These are phyloP conservation scores for Rhabdornis inornatus DNA, from an alignment of 2,113 vertebrate genomes.

Conservation along the genomic window DNA sequence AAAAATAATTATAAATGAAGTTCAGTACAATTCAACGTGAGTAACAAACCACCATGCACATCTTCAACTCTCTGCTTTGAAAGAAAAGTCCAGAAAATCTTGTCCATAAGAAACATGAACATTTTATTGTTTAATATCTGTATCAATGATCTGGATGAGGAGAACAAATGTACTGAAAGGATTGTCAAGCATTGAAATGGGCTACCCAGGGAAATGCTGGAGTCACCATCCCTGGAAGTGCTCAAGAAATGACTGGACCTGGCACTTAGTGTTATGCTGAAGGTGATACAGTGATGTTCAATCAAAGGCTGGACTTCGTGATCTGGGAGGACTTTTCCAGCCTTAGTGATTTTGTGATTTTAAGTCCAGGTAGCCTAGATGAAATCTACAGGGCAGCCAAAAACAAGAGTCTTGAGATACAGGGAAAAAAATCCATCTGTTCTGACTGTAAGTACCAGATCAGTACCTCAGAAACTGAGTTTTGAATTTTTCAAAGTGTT, in stretches of 20 bases:
- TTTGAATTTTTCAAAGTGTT: not conserved
- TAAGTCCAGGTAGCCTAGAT: not conserved
- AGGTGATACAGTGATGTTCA: not conserved
- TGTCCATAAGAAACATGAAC: not conserved
- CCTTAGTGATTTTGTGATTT: not conserved
- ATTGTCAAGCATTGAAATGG: not conserved
- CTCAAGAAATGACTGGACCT: not conserved
- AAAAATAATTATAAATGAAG: not conserved
- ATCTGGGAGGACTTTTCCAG: not conserved
- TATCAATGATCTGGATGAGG: accelerated
- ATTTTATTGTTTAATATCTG: not conserved
- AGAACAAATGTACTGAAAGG: not conserved
- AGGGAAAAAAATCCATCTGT: not conserved
- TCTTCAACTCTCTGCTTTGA: not conserved
- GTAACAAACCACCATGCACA: not conserved
- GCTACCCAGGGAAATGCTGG: not conserved
- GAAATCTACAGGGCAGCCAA: not conserved
- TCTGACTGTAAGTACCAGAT: not conserved
- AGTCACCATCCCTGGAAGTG: not conserved
- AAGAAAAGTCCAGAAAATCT: not conserved
- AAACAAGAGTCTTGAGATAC: not conserved
- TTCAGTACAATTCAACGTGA: not conserved
- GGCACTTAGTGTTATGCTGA: not conserved
- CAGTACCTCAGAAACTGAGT: not conserved
- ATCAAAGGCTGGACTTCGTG: not conserved